These are phyloP conservation scores for Sander lucioperca DNA, from an alignment of 2,113 vertebrate genomes.

Conservation along the genomic window DNA sequence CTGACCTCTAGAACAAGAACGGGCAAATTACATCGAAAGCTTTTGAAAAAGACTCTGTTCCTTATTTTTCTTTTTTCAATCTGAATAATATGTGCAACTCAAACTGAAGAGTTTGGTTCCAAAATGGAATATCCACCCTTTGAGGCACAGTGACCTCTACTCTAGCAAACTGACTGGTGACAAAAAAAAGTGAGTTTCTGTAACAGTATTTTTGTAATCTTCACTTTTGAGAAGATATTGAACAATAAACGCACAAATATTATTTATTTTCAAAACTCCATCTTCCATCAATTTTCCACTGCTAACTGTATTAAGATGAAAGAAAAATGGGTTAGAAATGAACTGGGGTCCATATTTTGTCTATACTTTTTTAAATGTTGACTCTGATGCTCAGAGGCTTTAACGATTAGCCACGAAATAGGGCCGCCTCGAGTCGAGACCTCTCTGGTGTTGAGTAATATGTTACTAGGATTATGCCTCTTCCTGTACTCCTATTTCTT, in stretches of 20 bases:
- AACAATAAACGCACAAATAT: background rate
- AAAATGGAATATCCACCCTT: conserved; percentile 17
- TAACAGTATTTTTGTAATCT: background rate
- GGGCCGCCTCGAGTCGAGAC: no score
- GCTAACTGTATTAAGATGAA: background rate
- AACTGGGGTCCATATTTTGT: background rate
- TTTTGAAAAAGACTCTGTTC: background rate
- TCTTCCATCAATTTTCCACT: background rate
- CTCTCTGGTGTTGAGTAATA: background rate
- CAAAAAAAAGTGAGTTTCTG: background rate
- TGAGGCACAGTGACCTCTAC: background rate
- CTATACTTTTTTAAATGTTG: background rate
- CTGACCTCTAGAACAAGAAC: conserved; percentile 17
- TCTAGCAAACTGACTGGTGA: background rate
- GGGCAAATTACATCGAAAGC: conserved; percentile 23
- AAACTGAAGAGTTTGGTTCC: conserved; percentile 32
- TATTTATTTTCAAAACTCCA: background rate
- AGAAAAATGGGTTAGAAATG: background rate
- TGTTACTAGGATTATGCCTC: background rate
- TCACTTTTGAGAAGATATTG: background rate
- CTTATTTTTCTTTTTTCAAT: conserved; percentile 19
- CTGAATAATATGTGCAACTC: conserved; percentile 18
- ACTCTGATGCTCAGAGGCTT: background rate
- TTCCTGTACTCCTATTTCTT: background rate
- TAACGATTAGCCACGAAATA: background rate